These are phyloP conservation scores for Magallana gigas DNA, from an alignment of 1,140 invertebrate genomes.

Conservation along the genomic window DNA sequence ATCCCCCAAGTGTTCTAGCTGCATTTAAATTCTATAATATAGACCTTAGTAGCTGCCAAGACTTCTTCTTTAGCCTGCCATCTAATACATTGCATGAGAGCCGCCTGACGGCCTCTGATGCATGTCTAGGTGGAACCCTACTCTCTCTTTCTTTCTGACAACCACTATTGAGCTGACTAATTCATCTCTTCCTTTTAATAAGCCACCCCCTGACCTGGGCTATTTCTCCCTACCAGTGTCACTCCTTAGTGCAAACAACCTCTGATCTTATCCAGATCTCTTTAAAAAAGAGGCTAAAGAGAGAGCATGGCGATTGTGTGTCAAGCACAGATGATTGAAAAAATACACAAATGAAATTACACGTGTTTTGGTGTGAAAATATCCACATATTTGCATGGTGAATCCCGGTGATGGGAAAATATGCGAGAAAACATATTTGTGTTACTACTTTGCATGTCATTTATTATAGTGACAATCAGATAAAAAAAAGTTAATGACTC, in stretches of 20 bases:
- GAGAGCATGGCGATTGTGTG: not conserved
- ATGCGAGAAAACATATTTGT: conserved; percentile 30
- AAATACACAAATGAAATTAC: not conserved
- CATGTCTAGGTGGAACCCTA: not conserved
- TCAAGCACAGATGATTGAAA: not conserved
- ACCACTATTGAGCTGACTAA: not conserved
- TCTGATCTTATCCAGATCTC: not conserved
- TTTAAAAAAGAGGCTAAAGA: conserved; percentile 1
- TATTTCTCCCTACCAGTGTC: not conserved
- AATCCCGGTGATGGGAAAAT: not conserved
- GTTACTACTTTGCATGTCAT: conserved; percentile 31
- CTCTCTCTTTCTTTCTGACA: not conserved
- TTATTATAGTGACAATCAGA: conserved; percentile 31
- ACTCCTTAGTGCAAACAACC: conserved; percentile 1
- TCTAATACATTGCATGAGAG: conserved; percentile 12
- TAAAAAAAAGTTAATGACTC: conserved; percentile 33
- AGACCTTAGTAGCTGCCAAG: no score
- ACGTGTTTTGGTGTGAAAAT: not conserved
- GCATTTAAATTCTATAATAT: no score
- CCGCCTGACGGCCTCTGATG: not conserved
- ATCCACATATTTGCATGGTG: conserved; percentile 21
- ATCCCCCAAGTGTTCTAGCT: no score
- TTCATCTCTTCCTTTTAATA: not conserved
- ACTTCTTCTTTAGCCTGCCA: no score
- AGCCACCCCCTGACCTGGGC: conserved; percentile 5